Conservation (phyloP, 64 coral and sea anemone species). For the Platygyra sinensis region DNA sequence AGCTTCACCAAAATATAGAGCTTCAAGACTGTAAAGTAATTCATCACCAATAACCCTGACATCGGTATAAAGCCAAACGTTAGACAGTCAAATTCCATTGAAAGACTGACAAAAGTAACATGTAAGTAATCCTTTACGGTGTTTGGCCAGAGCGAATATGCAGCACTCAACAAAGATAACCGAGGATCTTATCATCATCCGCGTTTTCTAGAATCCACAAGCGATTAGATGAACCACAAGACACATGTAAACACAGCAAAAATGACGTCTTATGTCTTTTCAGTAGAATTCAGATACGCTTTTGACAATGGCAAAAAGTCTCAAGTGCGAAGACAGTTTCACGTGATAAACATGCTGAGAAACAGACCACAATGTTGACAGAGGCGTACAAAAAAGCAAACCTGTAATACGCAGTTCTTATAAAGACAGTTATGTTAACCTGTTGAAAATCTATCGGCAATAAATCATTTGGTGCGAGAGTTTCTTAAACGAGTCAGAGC, state of each 20-base stretch:
- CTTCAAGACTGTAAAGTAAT: no score
- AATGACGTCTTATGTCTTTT: background rate
- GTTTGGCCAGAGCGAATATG: background rate
- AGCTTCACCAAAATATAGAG: no score
- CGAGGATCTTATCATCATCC: no score
- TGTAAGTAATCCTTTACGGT: background rate
- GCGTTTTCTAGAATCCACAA: background rate
- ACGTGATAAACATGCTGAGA: background rate
- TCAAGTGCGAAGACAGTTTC: background rate
- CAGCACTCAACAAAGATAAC: background rate
- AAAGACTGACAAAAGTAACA: background rate
- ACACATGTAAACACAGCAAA: background rate
- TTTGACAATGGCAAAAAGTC: background rate
- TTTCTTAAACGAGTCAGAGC: no score
- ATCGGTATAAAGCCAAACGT: background rate
- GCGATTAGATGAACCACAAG: conserved; percentile 1
- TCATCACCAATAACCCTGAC: background rate
- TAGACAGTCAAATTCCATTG: background rate
- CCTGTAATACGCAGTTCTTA: no score
- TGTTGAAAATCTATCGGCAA: no score
- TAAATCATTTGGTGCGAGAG: no score
- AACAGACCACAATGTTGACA: no score
- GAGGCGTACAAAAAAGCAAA: no score
- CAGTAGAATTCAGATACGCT: background rate
- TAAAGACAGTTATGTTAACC: no score